Percentiles rank a stretch among this genome's conserved stretches.
Evolutionary conservation across 2,797 vertebrate genomes (phyloP).

Genomic region (Ataeniobius toweri): DNA sequence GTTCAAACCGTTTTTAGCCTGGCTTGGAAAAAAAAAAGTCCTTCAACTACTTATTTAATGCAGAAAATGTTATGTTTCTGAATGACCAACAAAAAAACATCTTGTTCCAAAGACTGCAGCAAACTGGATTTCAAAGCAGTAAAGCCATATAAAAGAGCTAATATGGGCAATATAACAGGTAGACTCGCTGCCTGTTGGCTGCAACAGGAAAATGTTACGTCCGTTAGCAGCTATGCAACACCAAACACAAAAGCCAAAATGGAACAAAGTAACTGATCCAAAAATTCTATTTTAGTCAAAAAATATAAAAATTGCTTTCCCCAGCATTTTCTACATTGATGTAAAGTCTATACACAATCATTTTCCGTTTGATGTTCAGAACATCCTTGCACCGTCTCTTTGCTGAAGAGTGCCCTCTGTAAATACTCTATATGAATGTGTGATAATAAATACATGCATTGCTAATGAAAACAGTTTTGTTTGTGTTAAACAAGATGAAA

Average conservation of each 20-base stretch:
- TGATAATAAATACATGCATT: conserved; percentile 74
- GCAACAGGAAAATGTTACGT: neutral
- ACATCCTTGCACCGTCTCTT: conserved; percentile 45
- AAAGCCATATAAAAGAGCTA: neutral
- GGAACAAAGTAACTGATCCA: neutral
- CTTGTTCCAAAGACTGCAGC: neutral
- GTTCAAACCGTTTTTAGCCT: neutral
- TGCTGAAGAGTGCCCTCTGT: conserved; percentile 65
- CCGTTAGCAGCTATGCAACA: neutral
- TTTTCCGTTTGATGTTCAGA: conserved; percentile 27
- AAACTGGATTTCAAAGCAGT: neutral
- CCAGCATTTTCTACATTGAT: too few species aligned
- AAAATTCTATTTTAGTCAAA: neutral
- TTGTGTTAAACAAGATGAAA: neutral
- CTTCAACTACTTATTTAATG: neutral
- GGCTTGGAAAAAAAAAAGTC: neutral
- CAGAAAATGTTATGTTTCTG: neutral
- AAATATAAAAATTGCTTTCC: too few species aligned
- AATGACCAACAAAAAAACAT: neutral
- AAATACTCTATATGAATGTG: conserved; percentile 72
- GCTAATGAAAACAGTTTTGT: conserved; percentile 34
- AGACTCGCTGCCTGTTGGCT: neutral
- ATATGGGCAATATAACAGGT: neutral
- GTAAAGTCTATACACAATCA: neutral
- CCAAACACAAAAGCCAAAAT: neutral